Percentiles rank a stretch among this genome's conserved stretches.
phyloP scores from a whole-genome alignment of 2,797 vertebrate species.

The Sylvia borin region DNA sequence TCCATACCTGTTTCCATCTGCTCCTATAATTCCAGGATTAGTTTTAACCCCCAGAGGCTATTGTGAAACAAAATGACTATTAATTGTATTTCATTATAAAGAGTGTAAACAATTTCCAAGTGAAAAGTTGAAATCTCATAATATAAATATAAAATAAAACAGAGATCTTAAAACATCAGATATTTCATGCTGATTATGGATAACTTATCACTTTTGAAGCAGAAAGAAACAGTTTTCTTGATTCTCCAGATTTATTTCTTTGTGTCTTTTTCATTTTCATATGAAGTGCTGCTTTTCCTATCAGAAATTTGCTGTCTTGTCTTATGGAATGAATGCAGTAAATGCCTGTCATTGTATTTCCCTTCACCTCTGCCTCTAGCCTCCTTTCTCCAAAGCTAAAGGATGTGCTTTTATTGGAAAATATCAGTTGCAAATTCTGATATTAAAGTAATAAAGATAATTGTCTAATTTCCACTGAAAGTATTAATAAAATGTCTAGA shows the following conservation, averaged over 20 bases:
- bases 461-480: conserved; percentile 11
- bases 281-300: neutral
- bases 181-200: neutral
- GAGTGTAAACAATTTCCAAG: neutral
- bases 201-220: neutral
- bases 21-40: neutral
- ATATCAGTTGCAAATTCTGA: neutral
- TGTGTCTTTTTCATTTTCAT: neutral
- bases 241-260: neutral
- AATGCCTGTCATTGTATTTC: neutral
- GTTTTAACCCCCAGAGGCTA: neutral
- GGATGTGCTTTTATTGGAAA: neutral
- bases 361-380: neutral
- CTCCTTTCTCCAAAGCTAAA: neutral
- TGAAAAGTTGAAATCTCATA: neutral
- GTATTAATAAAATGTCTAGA: conserved; percentile 13
- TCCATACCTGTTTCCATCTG: neutral
- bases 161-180: neutral
- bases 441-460: conserved; percentile 41
- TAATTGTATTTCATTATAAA: neutral
- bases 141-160: neutral
- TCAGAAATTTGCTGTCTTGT: neutral
- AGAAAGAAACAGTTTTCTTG: neutral
- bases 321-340: neutral
- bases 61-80: neutral